phyloP scores from a whole-genome alignment of 2,888 invertebrate species.

The Ommatoiulus sabulosus region DNA sequence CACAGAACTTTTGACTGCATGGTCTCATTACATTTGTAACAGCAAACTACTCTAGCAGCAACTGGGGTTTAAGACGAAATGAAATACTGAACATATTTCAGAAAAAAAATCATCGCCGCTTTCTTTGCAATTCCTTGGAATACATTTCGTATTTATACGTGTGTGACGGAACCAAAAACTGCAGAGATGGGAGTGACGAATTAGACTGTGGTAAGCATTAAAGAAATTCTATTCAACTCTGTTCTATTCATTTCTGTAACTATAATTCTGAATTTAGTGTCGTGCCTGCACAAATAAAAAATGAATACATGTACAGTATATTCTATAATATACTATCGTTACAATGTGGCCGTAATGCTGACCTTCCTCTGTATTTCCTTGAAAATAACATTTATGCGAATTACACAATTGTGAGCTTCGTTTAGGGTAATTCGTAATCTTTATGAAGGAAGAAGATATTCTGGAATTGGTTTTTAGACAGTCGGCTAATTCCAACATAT shows the following conservation, averaged over 20 bases:
- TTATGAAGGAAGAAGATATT: not conserved
- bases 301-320: not conserved
- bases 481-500: not conserved
- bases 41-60: constrained; percentile 26
- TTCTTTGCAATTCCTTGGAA: constrained; percentile 63
- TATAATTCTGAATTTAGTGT: no score
- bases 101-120: constrained; percentile 61
- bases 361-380: no score
- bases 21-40: not conserved
- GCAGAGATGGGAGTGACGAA: constrained; percentile 65
- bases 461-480: not conserved
- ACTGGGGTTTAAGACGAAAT: constrained; percentile 39
- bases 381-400: no score
- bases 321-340: no score
- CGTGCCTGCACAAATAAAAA: no score
- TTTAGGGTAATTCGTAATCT: not conserved
- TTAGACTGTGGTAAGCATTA: constrained; percentile 62
- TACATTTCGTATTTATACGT: constrained; percentile 63
- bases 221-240: no score
- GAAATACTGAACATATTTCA: constrained; percentile 24
- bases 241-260: no score
- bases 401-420: no score
- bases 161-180: constrained; percentile 64
- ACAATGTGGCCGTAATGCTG: no score
- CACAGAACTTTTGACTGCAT: not conserved